Evolutionary conservation across 2,797 vertebrate genomes (phyloP).

Genomic region (Chlorospingus semifuscus): DNA sequence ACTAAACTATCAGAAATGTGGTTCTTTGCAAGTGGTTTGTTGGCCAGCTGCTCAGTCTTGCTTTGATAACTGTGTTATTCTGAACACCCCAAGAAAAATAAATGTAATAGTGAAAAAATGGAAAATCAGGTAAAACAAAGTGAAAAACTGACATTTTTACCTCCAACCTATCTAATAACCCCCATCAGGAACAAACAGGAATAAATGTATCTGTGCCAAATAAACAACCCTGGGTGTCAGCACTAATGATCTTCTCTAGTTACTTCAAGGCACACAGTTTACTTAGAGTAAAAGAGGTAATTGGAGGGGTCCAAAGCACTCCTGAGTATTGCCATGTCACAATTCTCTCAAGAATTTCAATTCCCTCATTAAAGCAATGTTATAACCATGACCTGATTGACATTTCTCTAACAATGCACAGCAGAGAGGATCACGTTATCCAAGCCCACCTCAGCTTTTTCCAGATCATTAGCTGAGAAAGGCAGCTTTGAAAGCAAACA

Average conservation of each 20-base stretch:
- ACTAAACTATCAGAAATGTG: background rate
- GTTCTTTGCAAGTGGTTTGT: background rate
- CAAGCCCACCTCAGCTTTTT: background rate
- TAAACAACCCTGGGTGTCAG: background rate
- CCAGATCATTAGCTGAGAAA: background rate
- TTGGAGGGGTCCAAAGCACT: background rate
- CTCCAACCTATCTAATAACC: background rate
- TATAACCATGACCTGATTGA: slow-evolving; percentile 7
- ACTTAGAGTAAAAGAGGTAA: background rate
- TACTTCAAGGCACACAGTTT: background rate
- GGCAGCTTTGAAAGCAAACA: background rate
- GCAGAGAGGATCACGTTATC: background rate
- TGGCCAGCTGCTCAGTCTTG: background rate
- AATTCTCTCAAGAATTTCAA: background rate
- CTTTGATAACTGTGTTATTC: background rate
- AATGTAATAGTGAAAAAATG: background rate
- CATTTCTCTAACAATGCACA: background rate
- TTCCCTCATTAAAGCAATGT: background rate
- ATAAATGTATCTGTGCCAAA: background rate
- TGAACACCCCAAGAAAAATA: background rate
- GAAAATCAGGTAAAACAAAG: background rate
- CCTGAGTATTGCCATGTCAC: background rate
- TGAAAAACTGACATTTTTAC: background rate
- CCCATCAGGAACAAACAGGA: background rate
- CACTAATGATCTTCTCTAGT: background rate